Evolutionary conservation across 2,797 vertebrate genomes (phyloP), one percentile per base, ranked within the genome.

Genomic region (Onychomys arenicola): DNA sequence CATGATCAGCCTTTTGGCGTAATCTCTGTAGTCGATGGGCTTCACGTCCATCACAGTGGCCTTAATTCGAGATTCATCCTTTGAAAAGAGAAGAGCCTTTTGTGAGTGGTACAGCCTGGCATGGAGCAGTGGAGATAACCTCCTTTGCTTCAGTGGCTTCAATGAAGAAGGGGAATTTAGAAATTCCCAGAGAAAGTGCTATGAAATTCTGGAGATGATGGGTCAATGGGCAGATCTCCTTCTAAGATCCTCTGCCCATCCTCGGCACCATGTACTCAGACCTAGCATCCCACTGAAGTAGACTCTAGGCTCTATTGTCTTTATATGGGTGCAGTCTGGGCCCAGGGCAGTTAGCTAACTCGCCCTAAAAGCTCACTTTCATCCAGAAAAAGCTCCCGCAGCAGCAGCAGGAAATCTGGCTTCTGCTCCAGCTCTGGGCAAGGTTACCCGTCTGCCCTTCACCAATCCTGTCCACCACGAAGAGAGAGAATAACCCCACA

Each of bases 11-110:
- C 99, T 99, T 98, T 98, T 99, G 99, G 99, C 98, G 97, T 99
- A 99, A 27, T 99, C 99, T 97, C 98, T 99, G 96, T 99, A 99
- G 98, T 99, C 99, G 86, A 99, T 99, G 0, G 99, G 99, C 97
- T 99, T 99, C 98, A 99, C 99, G 0, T 99, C 99, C 98, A 99
- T 4, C 78, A 99, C 99, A 0, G 99, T 99, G 12, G 99, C 99
- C 97, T 99, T 99, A 98, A 99, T 99, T 96, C 99, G 99, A 97
- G 99, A 99, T 91, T 99, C 99, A 63, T 99, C 99, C 99, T 99
- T 96, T 69, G 29, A 61, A 86, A 96, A 96, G 88, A 98, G 95
- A 98, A 96, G 97, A 49, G 87, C 0, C 0, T 82, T 8, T 52
- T 46, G 97, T 96, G 89, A 97, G 11, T 0, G 12, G 37, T n/a